These are phyloP conservation scores for Cercopithecus mona DNA, from an alignment of 2,113 vertebrate species.

Conservation along the genomic window DNA sequence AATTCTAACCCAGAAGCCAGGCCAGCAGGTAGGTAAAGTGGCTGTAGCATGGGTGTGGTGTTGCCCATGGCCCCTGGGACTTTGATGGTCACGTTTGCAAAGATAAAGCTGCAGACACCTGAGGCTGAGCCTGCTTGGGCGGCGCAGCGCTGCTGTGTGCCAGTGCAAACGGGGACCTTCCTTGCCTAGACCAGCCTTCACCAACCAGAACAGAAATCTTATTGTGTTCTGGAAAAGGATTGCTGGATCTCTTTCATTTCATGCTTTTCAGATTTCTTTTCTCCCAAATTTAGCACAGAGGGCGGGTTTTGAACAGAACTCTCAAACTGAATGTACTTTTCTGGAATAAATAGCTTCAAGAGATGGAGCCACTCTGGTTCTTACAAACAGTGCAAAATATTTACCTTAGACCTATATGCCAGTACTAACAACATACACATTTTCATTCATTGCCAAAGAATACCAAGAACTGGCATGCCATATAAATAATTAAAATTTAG, in stretches of 20 bases:
- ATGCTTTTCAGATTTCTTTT: not conserved
- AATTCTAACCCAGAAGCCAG: not conserved
- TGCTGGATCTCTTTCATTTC: not conserved
- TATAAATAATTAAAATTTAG: not conserved
- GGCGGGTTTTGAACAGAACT: not conserved
- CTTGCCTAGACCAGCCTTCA: slow-evolving; percentile 43
- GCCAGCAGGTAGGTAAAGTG: not conserved
- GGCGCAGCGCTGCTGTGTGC: not conserved
- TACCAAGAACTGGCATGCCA: slow-evolving; percentile 48
- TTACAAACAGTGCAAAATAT: not conserved
- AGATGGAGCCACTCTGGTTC: not conserved
- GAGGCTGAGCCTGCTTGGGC: slow-evolving; percentile 54
- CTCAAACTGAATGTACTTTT: not conserved
- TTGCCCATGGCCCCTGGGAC: not conserved
- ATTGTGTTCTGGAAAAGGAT: slow-evolving; percentile 16
- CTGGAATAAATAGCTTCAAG: not conserved
- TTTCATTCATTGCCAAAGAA: slow-evolving; percentile 23
- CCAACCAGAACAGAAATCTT: slow-evolving; percentile 40
- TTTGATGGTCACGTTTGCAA: not conserved
- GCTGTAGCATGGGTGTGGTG: not conserved
- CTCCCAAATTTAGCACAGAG: not conserved
- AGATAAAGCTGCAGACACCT: not conserved
- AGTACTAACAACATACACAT: not conserved
- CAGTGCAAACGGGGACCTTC: not conserved
- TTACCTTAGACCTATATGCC: not conserved